Evolutionary conservation across 2,113 vertebrate species (phyloP).

Genomic region (Myotis lucifugus): DNA sequence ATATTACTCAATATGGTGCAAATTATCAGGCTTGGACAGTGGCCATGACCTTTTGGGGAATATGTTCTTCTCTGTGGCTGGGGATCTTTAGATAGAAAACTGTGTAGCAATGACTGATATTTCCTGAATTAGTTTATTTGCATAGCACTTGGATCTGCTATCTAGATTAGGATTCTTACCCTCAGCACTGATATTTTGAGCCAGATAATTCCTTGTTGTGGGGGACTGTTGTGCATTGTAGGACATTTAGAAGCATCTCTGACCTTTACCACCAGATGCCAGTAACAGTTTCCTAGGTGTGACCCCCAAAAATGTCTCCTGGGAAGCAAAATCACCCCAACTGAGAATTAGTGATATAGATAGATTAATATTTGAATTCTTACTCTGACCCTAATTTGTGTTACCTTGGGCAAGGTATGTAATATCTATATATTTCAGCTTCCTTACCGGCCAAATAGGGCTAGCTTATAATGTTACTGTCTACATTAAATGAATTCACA

Average conservation of each 20-base stretch:
- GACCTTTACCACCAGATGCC: neutral
- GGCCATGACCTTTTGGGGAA: neutral
- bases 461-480: neutral
- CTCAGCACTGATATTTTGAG: neutral
- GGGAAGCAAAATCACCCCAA: neutral
- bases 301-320: neutral
- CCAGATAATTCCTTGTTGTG: neutral
- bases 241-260: neutral
- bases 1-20: neutral
- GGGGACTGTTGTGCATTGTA: neutral
- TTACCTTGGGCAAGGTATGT: neutral
- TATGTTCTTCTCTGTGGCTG: neutral
- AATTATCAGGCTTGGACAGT: neutral
- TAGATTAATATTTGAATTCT: constrained; percentile 31
- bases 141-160: neutral
- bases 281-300: neutral
- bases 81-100: neutral
- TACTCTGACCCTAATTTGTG: neutral
- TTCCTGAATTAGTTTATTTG: constrained; percentile 42
- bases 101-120: neutral
- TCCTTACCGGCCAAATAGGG: neutral
- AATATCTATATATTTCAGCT: neutral
- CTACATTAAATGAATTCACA: neutral
- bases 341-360: neutral
- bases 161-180: neutral